A percentile compares a stretch with the other conserved stretches of the same genome.
phyloP scores from a whole-genome alignment of 2,888 invertebrate genomes.

The Gryllus longicercus region DNA sequence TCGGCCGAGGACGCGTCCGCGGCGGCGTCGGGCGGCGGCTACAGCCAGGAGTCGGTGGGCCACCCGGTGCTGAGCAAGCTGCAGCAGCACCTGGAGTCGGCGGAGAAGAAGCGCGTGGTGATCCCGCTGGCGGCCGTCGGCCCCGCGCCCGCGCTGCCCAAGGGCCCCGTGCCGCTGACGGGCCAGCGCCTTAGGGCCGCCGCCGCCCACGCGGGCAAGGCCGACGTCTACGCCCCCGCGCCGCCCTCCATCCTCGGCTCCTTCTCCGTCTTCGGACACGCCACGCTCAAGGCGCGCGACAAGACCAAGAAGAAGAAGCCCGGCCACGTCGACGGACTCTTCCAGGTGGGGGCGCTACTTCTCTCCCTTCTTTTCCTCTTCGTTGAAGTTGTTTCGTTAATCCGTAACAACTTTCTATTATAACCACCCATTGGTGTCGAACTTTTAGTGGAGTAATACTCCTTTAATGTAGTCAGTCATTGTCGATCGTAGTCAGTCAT shows the following conservation, averaged over 20 bases:
- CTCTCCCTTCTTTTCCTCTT: no score
- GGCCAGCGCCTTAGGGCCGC: neutral
- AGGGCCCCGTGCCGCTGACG: neutral
- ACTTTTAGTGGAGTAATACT: no score
- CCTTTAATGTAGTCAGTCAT: no score
- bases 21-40: neutral
- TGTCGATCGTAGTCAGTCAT: no score
- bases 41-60: conserved; percentile 18
- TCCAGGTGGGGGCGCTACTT: neutral
- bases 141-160: no score
- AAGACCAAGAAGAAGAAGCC: conserved; percentile 29
- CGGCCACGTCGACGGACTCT: neutral
- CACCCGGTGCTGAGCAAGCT: conserved; percentile 35
- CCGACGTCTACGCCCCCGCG: neutral
- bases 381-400: no score
- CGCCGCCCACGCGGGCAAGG: neutral
- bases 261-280: conserved; percentile 58
- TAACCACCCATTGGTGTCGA: no score
- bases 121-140: no score
- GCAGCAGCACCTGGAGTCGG: conserved; percentile 32
- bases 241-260: conserved; percentile 49
- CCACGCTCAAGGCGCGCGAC: conserved; percentile 29
- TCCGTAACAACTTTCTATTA: no score
- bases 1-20: neutral
- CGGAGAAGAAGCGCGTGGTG: conserved; percentile 29